Evolutionary conservation across 2,888 invertebrate genomes (phyloP).

Genomic region (Eupithecia dodoneata): DNA sequence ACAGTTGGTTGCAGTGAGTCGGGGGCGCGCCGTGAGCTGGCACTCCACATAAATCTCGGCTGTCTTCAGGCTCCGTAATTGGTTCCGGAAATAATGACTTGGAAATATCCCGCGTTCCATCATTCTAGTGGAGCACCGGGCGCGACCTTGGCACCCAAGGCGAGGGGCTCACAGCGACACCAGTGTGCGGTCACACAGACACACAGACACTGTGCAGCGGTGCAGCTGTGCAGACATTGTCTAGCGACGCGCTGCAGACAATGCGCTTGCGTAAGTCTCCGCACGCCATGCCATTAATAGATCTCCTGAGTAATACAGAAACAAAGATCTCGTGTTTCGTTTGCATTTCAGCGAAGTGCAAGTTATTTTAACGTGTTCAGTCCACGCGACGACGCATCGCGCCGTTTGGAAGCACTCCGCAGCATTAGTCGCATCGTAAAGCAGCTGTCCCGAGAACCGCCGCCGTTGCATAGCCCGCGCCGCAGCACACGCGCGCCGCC

Average conservation of each 20-base stretch:
- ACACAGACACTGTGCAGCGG: neutral
- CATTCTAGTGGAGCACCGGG: neutral
- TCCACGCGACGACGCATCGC: neutral
- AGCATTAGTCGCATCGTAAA: neutral
- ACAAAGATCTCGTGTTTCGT: neutral
- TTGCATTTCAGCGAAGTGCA: neutral
- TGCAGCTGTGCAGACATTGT: neutral
- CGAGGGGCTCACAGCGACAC: neutral
- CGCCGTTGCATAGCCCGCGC: neutral
- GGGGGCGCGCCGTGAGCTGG: neutral
- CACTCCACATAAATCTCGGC: slow-evolving; percentile 28
- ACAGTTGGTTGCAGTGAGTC: neutral
- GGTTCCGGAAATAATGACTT: slow-evolving; percentile 40
- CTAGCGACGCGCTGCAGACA: neutral
- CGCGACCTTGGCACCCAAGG: neutral
- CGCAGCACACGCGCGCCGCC: too few relatives aligned
- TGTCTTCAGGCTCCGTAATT: slow-evolving; percentile 37
- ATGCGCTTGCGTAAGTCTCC: neutral
- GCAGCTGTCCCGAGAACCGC: neutral
- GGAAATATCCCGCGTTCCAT: slow-evolving; percentile 15
- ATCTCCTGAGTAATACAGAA: neutral
- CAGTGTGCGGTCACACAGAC: neutral
- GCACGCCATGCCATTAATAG: neutral
- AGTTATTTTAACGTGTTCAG: neutral
- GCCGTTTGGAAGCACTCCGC: neutral